Evolutionary conservation across 2,113 vertebrate species (phyloP), one percentile per base, ranked within the genome.

Genomic region (Chionodraco myersi): DNA sequence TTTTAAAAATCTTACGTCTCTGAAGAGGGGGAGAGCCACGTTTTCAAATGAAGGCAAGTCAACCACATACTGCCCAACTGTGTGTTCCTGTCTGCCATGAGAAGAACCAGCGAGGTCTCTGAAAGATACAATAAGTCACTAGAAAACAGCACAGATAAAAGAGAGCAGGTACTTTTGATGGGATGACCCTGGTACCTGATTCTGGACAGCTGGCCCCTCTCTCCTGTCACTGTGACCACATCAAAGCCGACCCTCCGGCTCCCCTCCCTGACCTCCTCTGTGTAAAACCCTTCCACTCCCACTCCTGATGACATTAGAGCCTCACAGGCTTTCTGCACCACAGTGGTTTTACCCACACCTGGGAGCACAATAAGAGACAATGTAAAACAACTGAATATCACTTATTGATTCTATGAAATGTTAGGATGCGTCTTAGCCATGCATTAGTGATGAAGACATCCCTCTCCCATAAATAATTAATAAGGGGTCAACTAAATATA

Each of bases 341-440:
- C 87, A 14, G 98, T 99, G 71, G 97, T 99, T 91, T 99, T 99
- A 10, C 98, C 98, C 87, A 98, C 94, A 59, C 98, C 98, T 99
- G 82, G n/a, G 44, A 45, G 13, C 3, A 71, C 88, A 68, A 87
- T 18, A 80, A 63, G 4, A 52, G 3, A 67, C 26, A 58, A 6
- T 16, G 36, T 47, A 1, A 54, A 62, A 62, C 15, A 63, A 61
- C n/a, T 30, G 34, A 18, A 61, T 26, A 16, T 56, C 45, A 44
- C 8, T 0, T 15, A 16, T 65, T 8, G 4, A 23, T 16, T 15
- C 61, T 34, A 5, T 18, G 11, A 36, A 18, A 18, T 16, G 21
- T 12, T 16, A 10, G 11, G 6, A 34, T 16, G 34, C 7, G 14
- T 45, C 57, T 66, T 47, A 62, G 36, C 21, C 45, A 41, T 16